phyloP scores from a whole-genome alignment of 1,140 invertebrate genomes.

The Planococcus citri region DNA sequence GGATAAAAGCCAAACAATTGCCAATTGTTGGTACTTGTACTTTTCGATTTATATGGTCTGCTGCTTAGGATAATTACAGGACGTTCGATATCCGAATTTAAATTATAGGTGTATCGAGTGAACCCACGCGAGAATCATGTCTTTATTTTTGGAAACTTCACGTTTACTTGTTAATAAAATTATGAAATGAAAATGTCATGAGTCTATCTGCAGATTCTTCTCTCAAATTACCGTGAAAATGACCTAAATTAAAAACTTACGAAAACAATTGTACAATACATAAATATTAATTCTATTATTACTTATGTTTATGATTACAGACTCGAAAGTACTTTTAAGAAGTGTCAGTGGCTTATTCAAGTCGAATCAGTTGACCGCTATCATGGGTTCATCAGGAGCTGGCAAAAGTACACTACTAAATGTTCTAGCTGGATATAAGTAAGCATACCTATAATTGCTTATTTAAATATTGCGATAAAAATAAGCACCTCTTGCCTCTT shows the following conservation, averaged over 20 bases:
- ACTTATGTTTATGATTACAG: conserved; percentile 43
- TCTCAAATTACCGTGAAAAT: no score
- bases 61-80: background rate
- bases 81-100: no score
- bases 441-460: conserved; percentile 33
- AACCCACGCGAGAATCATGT: no score
- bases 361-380: conserved; percentile 65
- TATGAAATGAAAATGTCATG: no score
- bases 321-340: conserved; percentile 53
- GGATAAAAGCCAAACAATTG: background rate
- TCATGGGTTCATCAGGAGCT: conserved; percentile 76
- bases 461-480: background rate
- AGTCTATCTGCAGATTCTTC: no score
- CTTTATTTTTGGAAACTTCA: background rate
- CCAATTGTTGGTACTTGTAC: background rate
- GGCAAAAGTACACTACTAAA: conserved; percentile 83
- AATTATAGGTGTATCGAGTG: no score
- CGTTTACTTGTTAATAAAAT: no score
- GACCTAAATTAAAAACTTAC: no score
- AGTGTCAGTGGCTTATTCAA: conserved; percentile 56
- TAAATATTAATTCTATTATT: no score
- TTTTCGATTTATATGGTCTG: background rate
- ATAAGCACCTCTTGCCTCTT: background rate
- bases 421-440: conserved; percentile 74
- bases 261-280: no score